These are phyloP conservation scores for Beris morrisii DNA, from an alignment of 2,888 invertebrate genomes.

Conservation along the genomic window DNA sequence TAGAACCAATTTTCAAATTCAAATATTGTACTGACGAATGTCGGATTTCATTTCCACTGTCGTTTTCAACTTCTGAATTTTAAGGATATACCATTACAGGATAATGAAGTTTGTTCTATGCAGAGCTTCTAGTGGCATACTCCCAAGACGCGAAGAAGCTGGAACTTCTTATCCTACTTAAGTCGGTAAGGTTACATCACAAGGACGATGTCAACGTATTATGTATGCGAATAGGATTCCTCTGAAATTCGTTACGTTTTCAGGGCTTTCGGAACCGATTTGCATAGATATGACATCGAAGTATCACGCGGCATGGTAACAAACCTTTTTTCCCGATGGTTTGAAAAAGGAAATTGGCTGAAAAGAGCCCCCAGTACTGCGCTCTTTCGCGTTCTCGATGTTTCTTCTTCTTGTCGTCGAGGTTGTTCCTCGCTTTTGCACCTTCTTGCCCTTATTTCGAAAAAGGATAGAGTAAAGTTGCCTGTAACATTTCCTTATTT, in stretches of 20 bases:
- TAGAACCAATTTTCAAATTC: too few relatives aligned
- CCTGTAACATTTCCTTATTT: constrained; percentile 1
- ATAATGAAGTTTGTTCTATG: constrained; percentile 28
- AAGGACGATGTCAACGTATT: constrained; percentile 9
- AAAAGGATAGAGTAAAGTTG: constrained; percentile 13
- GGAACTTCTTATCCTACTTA: constrained; percentile 2
- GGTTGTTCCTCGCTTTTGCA: too few relatives aligned
- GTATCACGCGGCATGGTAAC: not conserved
- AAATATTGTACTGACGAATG: too few relatives aligned
- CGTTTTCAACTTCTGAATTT: constrained; percentile 1
- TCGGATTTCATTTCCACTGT: not conserved
- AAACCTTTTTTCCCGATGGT: too few relatives aligned
- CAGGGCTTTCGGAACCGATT: constrained; percentile 26
- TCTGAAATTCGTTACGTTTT: constrained; percentile 10
- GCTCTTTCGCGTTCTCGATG: too few relatives aligned
- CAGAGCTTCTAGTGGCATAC: not conserved
- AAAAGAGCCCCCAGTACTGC: too few relatives aligned
- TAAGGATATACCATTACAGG: constrained; percentile 22
- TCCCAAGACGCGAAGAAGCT: not conserved
- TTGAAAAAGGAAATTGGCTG: too few relatives aligned
- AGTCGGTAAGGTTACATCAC: constrained; percentile 11
- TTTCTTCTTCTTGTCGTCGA: too few relatives aligned
- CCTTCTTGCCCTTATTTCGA: not conserved
- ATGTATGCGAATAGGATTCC: constrained; percentile 23
- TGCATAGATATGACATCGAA: constrained; percentile 28